Percentiles rank a stretch among this genome's conserved stretches.
phyloP scores from a whole-genome alignment of 23 tunicate genomes.

The Trididemnum clinides region DNA sequence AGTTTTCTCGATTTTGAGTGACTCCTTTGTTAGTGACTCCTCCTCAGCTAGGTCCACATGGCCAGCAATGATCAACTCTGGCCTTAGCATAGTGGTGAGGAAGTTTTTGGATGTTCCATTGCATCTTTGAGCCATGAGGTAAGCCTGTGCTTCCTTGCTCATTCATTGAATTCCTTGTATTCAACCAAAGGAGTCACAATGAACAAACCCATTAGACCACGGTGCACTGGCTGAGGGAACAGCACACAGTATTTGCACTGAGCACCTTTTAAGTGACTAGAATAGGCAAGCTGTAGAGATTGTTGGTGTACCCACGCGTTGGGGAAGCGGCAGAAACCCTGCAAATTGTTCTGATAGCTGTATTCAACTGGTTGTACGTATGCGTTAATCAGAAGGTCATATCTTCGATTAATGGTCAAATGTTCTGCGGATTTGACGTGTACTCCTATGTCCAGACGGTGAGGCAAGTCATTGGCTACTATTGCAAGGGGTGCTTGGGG shows the following conservation, averaged over 20 bases:
- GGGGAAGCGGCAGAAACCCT: background rate
- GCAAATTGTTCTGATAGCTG: background rate
- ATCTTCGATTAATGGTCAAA: background rate
- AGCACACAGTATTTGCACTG: no score
- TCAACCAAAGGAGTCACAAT: background rate
- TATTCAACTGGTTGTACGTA: conserved; percentile 6
- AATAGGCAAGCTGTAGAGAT: no score
- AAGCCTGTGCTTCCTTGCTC: conserved; percentile 4
- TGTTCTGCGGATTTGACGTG: background rate
- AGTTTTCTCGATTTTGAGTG: no score
- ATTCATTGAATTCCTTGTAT: conserved; percentile 10
- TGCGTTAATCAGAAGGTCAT: background rate
- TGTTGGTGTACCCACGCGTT: no score
- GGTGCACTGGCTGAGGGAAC: no score
- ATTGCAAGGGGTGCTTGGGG: background rate
- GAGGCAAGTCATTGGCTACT: conserved; percentile 27
- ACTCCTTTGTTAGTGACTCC: no score
- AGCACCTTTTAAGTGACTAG: no score
- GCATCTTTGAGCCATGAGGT: background rate
- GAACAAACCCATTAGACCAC: background rate
- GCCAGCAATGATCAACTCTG: no score
- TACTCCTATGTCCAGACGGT: background rate
- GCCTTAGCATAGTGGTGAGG: no score
- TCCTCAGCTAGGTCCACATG: no score
- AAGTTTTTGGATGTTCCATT: background rate